phyloP scores from a whole-genome alignment of 2,113 vertebrate species.

The Arenaria interpres region DNA sequence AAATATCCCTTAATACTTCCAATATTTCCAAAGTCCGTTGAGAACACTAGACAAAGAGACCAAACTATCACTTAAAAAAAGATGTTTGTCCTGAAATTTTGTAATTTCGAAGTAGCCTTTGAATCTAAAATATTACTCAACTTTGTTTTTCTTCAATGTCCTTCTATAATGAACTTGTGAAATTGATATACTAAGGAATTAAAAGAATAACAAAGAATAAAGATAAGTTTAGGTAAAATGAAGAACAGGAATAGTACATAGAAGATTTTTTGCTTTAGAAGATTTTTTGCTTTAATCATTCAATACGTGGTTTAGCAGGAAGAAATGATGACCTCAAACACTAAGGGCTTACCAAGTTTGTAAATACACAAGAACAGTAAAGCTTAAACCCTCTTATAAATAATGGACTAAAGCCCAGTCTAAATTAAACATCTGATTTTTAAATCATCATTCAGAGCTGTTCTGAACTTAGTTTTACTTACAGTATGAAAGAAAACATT shows the following conservation, averaged over 20 bases:
- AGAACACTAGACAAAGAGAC: neutral
- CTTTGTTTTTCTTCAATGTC: neutral
- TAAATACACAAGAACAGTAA: neutral
- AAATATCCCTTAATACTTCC: neutral
- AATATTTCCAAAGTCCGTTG: neutral
- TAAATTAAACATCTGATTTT: constrained; percentile 17
- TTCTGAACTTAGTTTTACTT: neutral
- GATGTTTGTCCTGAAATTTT: neutral
- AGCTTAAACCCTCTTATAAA: neutral
- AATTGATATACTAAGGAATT: neutral
- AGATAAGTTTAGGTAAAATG: neutral
- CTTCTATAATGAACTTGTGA: neutral
- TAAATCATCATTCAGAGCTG: neutral
- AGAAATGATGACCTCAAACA: neutral
- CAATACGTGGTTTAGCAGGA: neutral
- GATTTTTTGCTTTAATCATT: neutral
- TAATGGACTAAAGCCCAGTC: neutral
- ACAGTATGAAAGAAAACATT: neutral
- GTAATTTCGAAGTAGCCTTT: neutral
- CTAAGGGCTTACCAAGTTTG: neutral
- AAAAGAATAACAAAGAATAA: neutral
- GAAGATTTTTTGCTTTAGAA: neutral
- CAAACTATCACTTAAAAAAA: neutral
- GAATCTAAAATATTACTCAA: neutral
- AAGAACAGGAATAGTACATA: neutral